Conservation (phyloP, 2,113 vertebrate genomes). For the Saimiri boliviensis region DNA sequence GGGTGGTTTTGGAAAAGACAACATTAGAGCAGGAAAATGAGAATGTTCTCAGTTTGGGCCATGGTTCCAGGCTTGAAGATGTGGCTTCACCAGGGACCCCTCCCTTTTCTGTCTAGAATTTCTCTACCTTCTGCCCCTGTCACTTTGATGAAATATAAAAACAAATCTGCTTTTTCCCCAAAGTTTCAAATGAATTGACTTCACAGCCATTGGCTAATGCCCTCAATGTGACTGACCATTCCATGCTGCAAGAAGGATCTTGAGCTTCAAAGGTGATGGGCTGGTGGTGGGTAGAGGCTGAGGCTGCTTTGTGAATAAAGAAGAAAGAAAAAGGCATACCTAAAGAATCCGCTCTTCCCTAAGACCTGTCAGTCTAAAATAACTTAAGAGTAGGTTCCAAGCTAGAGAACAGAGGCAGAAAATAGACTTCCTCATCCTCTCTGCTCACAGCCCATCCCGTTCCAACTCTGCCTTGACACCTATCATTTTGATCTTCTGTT, state of each 20-base stretch:
- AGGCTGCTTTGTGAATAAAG: background rate
- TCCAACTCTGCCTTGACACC: background rate
- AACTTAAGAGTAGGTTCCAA: constrained; percentile 23
- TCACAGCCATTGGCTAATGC: constrained; percentile 15
- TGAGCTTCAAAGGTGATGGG: background rate
- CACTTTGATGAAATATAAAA: constrained; percentile 51
- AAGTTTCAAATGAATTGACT: constrained; percentile 50
- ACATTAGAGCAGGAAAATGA: no score
- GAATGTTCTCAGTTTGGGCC: no score
- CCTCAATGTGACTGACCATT: constrained; percentile 9
- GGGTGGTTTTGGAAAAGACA: no score
- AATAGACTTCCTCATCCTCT: background rate
- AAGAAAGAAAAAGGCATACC: background rate
- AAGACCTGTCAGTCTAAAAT: background rate
- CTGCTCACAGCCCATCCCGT: background rate
- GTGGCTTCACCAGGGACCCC: no score
- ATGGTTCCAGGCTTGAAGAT: no score
- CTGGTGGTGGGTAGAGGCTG: background rate
- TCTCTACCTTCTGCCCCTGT: no score
- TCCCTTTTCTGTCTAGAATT: no score
- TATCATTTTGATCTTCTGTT: constrained; percentile 17
- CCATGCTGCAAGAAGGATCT: background rate
- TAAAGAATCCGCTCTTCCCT: background rate
- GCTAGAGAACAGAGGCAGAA: background rate
- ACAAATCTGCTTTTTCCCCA: constrained; percentile 20